These are phyloP conservation scores for Germaria angustata DNA, from an alignment of 2,888 invertebrate species.

Conservation along the genomic window DNA sequence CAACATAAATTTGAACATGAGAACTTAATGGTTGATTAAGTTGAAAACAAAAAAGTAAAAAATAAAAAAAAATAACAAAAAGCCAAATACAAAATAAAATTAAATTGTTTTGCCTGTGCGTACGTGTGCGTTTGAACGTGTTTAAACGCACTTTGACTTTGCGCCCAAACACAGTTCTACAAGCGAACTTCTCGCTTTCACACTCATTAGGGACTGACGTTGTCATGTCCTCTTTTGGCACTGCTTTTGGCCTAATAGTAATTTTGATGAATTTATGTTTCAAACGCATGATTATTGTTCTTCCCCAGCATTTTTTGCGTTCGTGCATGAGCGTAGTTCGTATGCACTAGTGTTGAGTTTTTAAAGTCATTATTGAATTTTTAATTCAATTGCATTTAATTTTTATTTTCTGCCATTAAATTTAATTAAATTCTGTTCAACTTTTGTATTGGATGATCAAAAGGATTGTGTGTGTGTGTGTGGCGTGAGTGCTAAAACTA, in stretches of 20 bases:
- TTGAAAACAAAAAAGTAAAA: too few relatives aligned
- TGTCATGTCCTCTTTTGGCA: constrained; percentile 4
- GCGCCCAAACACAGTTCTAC: not conserved
- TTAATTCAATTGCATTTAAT: constrained; percentile 18
- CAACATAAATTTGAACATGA: constrained; percentile 37
- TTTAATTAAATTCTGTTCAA: constrained; percentile 50
- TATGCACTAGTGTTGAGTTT: not conserved
- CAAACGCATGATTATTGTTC: constrained; percentile 39
- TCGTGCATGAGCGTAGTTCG: not conserved
- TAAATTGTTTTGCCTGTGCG: not conserved
- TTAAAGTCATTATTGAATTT: constrained; percentile 34
- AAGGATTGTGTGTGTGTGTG: not conserved
- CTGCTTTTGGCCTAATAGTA: constrained; percentile 25
- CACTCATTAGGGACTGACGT: constrained; percentile 31
- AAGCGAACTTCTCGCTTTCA: not conserved
- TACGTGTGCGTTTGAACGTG: constrained; percentile 49
- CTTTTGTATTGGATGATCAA: not conserved
- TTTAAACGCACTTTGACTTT: constrained; percentile 54
- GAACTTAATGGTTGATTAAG: constrained; percentile 22
- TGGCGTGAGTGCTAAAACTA: constrained; percentile 2
- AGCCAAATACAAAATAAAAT: constrained; percentile 22
- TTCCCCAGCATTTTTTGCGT: not conserved
- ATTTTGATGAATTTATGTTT: constrained; percentile 57
- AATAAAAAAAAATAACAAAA: too few relatives aligned
- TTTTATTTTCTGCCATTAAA: constrained; percentile 14